A percentile compares a stretch with the other conserved stretches of the same genome.
Evolutionary conservation across 2,888 invertebrate species (phyloP).

Genomic region (Globia sparganii): DNA sequence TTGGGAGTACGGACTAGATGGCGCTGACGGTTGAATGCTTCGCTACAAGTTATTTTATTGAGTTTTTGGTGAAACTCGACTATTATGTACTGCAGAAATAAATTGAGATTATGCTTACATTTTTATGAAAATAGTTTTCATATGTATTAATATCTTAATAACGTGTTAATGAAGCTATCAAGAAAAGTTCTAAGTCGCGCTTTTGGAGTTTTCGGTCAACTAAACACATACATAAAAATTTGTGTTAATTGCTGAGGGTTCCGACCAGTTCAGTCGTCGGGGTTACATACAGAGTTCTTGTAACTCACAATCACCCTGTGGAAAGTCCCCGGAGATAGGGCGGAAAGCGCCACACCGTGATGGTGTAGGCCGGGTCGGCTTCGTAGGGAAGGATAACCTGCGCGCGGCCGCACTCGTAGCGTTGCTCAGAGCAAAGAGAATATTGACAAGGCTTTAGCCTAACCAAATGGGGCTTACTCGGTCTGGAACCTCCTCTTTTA

Average conservation of each 20-base stretch:
- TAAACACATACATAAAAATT: slow-evolving; percentile 55
- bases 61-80: background rate
- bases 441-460: slow-evolving; percentile 79
- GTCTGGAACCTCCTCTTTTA: slow-evolving; percentile 76
- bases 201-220: slow-evolving; percentile 69
- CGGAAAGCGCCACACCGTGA: slow-evolving; percentile 87
- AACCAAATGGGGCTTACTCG: slow-evolving; percentile 91
- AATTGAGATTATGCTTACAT: accelerated
- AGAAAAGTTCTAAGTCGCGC: slow-evolving; percentile 74
- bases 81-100: accelerated
- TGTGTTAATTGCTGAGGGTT: slow-evolving; percentile 65
- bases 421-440: slow-evolving; percentile 90
- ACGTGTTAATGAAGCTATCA: background rate
- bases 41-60: background rate
- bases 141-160: accelerated
- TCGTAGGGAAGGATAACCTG: slow-evolving; percentile 84
- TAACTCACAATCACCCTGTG: slow-evolving; percentile 85
- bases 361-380: slow-evolving; percentile 78
- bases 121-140: accelerated
- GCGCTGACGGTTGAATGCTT: slow-evolving; percentile 61
- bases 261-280: slow-evolving; percentile 87
- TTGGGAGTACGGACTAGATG: slow-evolving; percentile 71
- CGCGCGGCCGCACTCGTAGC: slow-evolving; percentile 76
- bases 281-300: slow-evolving; percentile 83
- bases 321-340: slow-evolving; percentile 90